Conservation (phyloP, 2,113 vertebrate genomes). For the Carollia perspicillata region DNA sequence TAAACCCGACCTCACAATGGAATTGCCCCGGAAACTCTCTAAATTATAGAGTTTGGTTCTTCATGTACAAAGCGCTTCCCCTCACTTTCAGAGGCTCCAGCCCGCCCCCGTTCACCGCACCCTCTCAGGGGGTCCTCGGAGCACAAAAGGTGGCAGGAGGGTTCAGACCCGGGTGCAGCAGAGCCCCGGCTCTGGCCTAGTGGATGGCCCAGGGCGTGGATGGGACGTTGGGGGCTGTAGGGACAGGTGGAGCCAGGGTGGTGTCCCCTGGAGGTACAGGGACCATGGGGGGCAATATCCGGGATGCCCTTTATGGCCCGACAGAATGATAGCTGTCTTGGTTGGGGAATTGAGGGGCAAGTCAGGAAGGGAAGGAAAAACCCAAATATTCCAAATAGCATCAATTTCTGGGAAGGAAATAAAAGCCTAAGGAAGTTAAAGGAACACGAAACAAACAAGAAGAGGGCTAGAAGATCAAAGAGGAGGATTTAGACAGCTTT, state of each 20-base stretch:
- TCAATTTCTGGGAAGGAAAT: slow-evolving; percentile 61
- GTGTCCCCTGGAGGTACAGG: neutral
- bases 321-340: neutral
- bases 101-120: slow-evolving; percentile 59
- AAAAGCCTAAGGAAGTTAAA: slow-evolving; percentile 70
- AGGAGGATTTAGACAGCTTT: slow-evolving; percentile 75
- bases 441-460: slow-evolving; percentile 71
- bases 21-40: slow-evolving; percentile 88
- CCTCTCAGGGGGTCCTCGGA: slow-evolving; percentile 65
- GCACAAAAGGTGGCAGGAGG: slow-evolving; percentile 39
- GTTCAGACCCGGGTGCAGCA: neutral
- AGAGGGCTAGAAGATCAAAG: slow-evolving; percentile 80
- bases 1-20: slow-evolving; percentile 87
- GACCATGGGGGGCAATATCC: neutral
- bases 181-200: neutral
- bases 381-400: slow-evolving; percentile 25
- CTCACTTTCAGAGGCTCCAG: slow-evolving; percentile 77
- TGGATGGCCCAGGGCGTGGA: neutral
- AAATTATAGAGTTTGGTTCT: slow-evolving; percentile 84
- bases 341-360: neutral
- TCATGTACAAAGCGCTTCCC: slow-evolving; percentile 83
- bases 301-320: neutral
- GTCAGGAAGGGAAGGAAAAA: neutral
- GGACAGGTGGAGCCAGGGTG: slow-evolving; percentile 36
- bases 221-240: neutral